These are phyloP conservation scores for Aromia moschata DNA, from an alignment of 2,888 invertebrate species.

Conservation along the genomic window DNA sequence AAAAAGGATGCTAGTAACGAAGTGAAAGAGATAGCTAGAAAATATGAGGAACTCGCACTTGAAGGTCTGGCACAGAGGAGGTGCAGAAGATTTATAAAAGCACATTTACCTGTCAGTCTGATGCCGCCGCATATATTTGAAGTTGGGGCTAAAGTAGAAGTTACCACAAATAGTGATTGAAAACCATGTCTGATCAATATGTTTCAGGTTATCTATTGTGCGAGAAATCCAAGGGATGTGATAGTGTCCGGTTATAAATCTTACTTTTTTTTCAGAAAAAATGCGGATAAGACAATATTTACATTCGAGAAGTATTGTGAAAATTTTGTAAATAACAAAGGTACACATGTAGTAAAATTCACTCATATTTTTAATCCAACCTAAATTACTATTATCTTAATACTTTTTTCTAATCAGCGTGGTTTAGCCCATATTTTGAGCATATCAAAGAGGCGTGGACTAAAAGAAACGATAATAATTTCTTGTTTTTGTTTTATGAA, in stretches of 20 bases:
- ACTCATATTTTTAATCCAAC: no score
- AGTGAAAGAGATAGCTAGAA: neutral
- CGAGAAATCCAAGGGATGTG: constrained; percentile 84
- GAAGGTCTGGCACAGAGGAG: constrained; percentile 11
- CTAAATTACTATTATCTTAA: no score
- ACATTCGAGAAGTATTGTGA: neutral
- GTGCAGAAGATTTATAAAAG: constrained; percentile 47
- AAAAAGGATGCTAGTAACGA: neutral
- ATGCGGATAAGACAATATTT: neutral
- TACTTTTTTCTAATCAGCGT: no score
- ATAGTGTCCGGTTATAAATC: constrained; percentile 79
- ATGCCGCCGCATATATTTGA: constrained; percentile 70
- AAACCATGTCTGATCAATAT: no score
- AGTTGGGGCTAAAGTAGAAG: constrained; percentile 64
- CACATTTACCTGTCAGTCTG: constrained; percentile 78
- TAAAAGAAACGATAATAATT: constrained; percentile 69
- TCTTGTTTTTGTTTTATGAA: constrained; percentile 79
- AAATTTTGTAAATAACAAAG: no score
- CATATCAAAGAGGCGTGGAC: constrained; percentile 79
- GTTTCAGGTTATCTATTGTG: constrained; percentile 76
- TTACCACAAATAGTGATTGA: no score
- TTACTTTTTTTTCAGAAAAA: constrained; percentile 65
- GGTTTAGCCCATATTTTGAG: constrained; percentile 70
- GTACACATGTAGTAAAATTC: no score
- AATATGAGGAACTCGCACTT: constrained; percentile 2